phyloP scores from a whole-genome alignment of 2,888 invertebrate species.

The Idaea biselata region DNA sequence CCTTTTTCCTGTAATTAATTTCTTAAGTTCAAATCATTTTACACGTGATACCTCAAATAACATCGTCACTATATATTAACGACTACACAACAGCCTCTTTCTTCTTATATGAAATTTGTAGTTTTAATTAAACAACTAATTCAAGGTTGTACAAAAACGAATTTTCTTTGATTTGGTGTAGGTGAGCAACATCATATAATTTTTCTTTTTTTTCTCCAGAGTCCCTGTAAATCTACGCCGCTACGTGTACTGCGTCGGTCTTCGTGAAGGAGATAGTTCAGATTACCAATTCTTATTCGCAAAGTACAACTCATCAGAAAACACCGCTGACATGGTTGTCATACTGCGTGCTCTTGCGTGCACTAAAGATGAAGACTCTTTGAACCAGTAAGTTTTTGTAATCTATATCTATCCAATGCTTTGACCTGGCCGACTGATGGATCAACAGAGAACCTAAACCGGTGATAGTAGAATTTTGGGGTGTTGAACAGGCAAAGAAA shows the following conservation, averaged over 20 bases:
- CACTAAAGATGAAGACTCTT: conserved; percentile 45
- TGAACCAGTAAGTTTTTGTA: conserved; percentile 50
- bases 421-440: too few relatives aligned
- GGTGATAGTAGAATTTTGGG: too few relatives aligned
- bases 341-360: conserved; percentile 77
- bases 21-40: neutral
- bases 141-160: too few relatives aligned
- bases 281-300: conserved; percentile 84
- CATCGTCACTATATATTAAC: too few relatives aligned
- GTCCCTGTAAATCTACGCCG: conserved; percentile 82
- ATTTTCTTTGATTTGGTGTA: too few relatives aligned
- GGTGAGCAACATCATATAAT: neutral
- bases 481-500: too few relatives aligned
- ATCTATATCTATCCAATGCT: neutral
- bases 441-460: too few relatives aligned
- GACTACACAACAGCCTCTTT: too few relatives aligned
- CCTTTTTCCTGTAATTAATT: too few relatives aligned
- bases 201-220: conserved; percentile 41
- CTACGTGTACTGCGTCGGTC: conserved; percentile 83
- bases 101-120: too few relatives aligned
- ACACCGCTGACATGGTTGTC: conserved; percentile 81
- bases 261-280: conserved; percentile 75
- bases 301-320: conserved; percentile 79
- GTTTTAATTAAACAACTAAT: too few relatives aligned
- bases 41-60: too few relatives aligned